phyloP scores from a whole-genome alignment of 2,113 vertebrate species.

The Thunnus maccoyii region DNA sequence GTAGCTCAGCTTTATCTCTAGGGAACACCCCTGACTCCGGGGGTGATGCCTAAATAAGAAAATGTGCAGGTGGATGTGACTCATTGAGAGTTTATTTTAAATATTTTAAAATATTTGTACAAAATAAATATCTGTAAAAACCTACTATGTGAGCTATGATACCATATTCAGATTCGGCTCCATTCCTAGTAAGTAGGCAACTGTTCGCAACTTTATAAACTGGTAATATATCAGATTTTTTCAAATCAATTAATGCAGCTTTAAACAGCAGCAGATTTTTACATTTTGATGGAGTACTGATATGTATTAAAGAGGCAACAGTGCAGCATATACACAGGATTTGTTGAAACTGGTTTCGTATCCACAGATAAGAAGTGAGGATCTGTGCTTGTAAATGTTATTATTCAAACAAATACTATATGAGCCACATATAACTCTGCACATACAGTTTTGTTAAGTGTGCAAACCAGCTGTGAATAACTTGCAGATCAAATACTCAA shows the following conservation, averaged over 20 bases:
- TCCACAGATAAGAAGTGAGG: background rate
- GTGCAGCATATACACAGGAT: background rate
- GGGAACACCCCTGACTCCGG: no score
- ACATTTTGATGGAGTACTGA: background rate
- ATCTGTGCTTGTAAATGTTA: no score
- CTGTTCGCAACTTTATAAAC: background rate
- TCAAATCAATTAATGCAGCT: constrained; percentile 13
- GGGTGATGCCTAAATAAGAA: no score
- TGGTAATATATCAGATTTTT: background rate
- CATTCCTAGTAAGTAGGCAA: no score
- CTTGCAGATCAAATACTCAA: background rate
- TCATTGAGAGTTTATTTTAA: no score
- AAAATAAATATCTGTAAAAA: no score
- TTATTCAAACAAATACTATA: no score
- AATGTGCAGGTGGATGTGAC: no score
- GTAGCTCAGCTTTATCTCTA: no score
- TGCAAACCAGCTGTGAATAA: background rate
- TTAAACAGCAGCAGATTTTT: constrained; percentile 23
- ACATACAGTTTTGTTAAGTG: background rate
- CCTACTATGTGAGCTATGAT: no score
- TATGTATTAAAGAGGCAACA: background rate
- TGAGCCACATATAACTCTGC: background rate
- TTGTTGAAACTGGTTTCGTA: background rate
- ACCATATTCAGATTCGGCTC: no score
- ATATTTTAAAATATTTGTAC: no score